These are phyloP conservation scores for Chelmon rostratus DNA, from an alignment of 2,797 vertebrate genomes.

Conservation along the genomic window DNA sequence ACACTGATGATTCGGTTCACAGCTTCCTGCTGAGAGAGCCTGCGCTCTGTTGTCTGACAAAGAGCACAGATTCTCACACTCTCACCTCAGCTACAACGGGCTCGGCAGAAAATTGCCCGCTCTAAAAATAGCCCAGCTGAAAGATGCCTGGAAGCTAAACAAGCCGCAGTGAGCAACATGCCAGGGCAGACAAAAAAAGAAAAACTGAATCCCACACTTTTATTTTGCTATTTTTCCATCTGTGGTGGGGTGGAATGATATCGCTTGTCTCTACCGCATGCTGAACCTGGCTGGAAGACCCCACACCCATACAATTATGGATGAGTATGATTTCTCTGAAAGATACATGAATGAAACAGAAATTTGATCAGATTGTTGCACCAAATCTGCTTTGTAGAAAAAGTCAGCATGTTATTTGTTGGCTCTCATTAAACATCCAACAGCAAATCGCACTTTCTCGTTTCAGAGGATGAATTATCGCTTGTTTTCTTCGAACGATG, in stretches of 20 bases:
- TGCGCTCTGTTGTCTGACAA: conserved; percentile 34
- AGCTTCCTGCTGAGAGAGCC: conserved; percentile 27
- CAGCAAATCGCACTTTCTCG: conserved; percentile 5
- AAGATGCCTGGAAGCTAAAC: conserved; percentile 66
- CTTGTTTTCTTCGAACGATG: conserved; percentile 8
- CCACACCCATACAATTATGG: conserved; percentile 8
- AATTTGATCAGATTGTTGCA: conserved; percentile 40
- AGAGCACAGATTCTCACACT: conserved; percentile 54
- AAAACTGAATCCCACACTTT: background rate
- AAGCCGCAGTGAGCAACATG: conserved; percentile 57
- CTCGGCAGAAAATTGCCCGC: conserved; percentile 57
- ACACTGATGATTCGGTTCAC: conserved; percentile 40
- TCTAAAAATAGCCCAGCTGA: conserved; percentile 71
- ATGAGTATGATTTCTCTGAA: conserved; percentile 19
- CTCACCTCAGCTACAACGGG: conserved; percentile 37
- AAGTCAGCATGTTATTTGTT: conserved; percentile 36
- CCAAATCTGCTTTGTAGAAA: conserved; percentile 17
- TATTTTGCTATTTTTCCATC: background rate
- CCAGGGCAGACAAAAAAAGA: conserved; percentile 36
- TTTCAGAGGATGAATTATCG: conserved; percentile 28
- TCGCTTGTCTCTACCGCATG: background rate
- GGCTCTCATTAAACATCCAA: conserved; percentile 14
- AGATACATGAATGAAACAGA: conserved; percentile 20
- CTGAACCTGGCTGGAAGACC: conserved; percentile 15
- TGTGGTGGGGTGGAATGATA: background rate